Base-by-base conservation (phyloP, 2,888 invertebrate species). In the Coleophora deauratella region DNA sequence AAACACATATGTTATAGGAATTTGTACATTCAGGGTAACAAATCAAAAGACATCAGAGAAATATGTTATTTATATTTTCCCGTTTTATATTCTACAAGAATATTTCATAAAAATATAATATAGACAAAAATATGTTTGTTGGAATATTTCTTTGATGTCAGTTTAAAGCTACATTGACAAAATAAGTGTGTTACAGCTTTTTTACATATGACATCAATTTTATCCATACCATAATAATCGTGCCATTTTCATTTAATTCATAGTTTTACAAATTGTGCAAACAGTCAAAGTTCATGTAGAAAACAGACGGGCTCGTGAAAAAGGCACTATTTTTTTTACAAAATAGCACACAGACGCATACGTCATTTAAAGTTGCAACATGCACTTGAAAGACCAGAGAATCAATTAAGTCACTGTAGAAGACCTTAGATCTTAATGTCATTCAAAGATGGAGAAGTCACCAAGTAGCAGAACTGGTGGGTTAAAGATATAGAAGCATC, bases 401-500 rank as follows among this genome's bases (percentile, higher is more conserved):
- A 37, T 35, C 44, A 49, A 45, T 45, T 47, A 44, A 45, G 50
- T 46, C 40, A 50, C 39, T 43, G 44, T 48, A 39, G 28, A 42
- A 40, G 37, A 38, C 33, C 27, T 21, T 33, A 27, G 27, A 37
- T 37, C 37, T 38, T 35, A 37, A 37, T 41, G 14, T 31, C 32
- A 38, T 35, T 36, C 33, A 38, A 33, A 42, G 44, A 35, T 42
- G 30, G 40, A 41, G 15, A 41, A 41, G 49, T 4, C 21, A 21
- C 44, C 52, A 51, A 46, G 50, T 64, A 63, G 73, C 67, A 59
- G 62, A 70, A 62, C 51, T 66, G 52, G 62, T 67, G 72, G 72
- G 63, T 67, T 51, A 66, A 54, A 75, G 64, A 73, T 59, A 72
- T 63, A 69, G 63, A 85, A 84, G 82, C 82, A 68, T 81, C 77